These are phyloP conservation scores for Papilio xuthus DNA, from an alignment of 1,140 invertebrate species.

Conservation along the genomic window DNA sequence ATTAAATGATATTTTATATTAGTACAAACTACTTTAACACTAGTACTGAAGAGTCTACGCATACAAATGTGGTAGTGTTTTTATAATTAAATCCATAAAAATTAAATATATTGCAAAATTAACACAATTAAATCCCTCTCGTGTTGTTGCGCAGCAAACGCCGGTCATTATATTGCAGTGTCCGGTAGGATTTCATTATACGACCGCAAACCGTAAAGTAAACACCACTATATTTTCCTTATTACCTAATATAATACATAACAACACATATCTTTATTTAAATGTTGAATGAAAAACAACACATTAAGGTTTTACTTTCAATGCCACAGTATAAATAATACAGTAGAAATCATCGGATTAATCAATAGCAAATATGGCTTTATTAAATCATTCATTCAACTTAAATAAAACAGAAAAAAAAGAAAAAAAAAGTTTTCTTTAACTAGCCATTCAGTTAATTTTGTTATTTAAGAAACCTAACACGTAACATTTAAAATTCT, in stretches of 20 bases:
- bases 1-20: too few relatives aligned
- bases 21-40: neutral
- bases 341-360: neutral
- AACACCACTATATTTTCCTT: constrained; percentile 23
- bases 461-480: too few relatives aligned
- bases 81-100: neutral
- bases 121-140: neutral
- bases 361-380: too few relatives aligned
- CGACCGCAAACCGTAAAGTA: constrained; percentile 16
- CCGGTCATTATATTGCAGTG: neutral
- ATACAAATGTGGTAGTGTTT: too few relatives aligned
- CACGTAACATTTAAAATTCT: too few relatives aligned
- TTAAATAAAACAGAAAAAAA: too few relatives aligned
- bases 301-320: constrained; percentile 24
- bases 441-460: too few relatives aligned
- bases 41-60: neutral
- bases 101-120: neutral
- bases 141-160: constrained; percentile 2
- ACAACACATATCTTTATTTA: constrained; percentile 3
- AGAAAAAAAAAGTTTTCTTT: too few relatives aligned
- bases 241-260: constrained; percentile 32
- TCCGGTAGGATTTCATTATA: constrained; percentile 16
- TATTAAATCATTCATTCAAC: too few relatives aligned
- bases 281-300: constrained; percentile 32
- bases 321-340: neutral